phyloP scores from a whole-genome alignment of 2,797 vertebrate species.

The Limosa lapponica region DNA sequence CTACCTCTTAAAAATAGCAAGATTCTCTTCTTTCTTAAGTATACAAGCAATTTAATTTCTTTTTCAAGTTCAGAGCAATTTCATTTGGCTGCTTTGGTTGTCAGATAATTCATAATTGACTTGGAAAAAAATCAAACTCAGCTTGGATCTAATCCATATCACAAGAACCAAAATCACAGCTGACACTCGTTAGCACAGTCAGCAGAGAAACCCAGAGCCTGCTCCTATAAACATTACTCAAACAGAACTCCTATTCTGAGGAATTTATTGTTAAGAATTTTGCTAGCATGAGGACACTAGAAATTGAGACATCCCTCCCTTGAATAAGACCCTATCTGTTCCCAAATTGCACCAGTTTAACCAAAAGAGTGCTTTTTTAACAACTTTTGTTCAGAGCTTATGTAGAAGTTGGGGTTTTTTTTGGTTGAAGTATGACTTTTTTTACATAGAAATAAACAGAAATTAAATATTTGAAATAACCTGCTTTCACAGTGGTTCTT shows the following conservation, averaged over 20 bases:
- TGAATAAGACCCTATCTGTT: background rate
- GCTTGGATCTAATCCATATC: conserved; percentile 51
- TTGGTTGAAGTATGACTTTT: background rate
- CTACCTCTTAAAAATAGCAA: background rate
- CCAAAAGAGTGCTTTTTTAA: background rate
- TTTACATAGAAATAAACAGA: background rate
- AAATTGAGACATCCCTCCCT: background rate
- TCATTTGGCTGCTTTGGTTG: conserved; percentile 36
- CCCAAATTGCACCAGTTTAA: background rate
- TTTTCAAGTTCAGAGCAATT: conserved; percentile 30
- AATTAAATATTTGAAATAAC: background rate
- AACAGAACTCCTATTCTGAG: background rate
- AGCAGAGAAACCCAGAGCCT: conserved; percentile 33
- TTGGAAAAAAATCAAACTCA: conserved; percentile 61
- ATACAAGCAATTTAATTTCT: background rate
- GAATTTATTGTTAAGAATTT: conserved; percentile 18
- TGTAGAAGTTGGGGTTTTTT: background rate
- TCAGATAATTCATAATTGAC: conserved; percentile 59
- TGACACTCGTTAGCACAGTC: conserved; percentile 48
- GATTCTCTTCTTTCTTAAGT: background rate
- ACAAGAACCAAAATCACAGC: conserved; percentile 49
- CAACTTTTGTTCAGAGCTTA: background rate
- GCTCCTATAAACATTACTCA: conserved; percentile 27
- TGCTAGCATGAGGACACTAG: background rate
- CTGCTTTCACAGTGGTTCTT: background rate